Base-by-base conservation (phyloP, 2,888 invertebrate species). In the Eristalis intricaria region DNA sequence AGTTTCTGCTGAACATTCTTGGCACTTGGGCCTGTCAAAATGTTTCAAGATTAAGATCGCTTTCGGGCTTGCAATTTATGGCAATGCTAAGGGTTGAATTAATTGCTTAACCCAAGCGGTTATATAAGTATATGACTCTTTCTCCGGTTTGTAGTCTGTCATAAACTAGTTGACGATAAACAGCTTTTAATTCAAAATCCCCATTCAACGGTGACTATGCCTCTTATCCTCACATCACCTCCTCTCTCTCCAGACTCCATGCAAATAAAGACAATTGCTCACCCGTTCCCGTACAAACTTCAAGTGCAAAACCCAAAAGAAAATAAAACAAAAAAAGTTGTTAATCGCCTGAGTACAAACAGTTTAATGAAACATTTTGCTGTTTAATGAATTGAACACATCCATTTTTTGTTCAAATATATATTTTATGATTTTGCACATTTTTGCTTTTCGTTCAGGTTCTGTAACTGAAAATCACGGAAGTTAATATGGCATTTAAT, bases 351-450 rank as follows among this genome's bases (percentile, higher is more conserved):
- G 43, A 50, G 38, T 23, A 56, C 1, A 23, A 74, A 74, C 61
- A 15, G 11, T 61, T 61, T 61, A 70, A 32, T 66, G 43, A 70
- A 83, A 58, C 19, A 66, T 35, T 75, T 81, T 76, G 29, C 11
- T 64, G 68, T 85, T 77, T 81, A 85, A 76, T 85, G 81, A 73
- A 69, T 81, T 76, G 76, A 38, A 71, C 43, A 50, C 50, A 50
- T 38, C 26, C 65, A 50, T 32, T 32, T 32, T 32, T 32, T 32
- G 8, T 8, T 8, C 32, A 32, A 10, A 71, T 40, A 63, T 2
- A 60, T n/a, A n/a, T 43, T 35, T 35, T 70, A 29, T 38, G 35
- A 50, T 70, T 63, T 63, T 43, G 61, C 69, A 38, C 19, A 19
- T 23, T 26, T 60, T 60, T 23, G 4, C 4, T 26, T 26, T 13